A percentile compares a stretch with the other conserved stretches of the same genome.
Evolutionary conservation across 2,888 invertebrate genomes (phyloP).

Genomic region (Lissonota sp.): DNA sequence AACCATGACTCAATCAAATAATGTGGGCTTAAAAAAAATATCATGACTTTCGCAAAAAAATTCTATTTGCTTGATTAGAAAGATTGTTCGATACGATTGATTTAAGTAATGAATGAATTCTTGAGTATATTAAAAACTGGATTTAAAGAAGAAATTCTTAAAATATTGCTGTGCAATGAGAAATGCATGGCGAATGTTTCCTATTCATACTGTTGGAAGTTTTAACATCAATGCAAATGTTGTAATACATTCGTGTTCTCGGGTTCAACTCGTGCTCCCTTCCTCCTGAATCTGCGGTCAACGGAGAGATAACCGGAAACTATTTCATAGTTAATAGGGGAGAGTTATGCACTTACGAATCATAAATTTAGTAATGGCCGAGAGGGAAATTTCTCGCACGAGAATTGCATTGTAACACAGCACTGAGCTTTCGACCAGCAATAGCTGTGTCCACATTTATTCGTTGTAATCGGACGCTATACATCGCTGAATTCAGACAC

Average conservation of each 20-base stretch:
- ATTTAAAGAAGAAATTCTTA: too few relatives aligned
- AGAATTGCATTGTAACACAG: constrained; percentile 8
- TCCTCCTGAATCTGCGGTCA: constrained; percentile 30
- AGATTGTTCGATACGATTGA: too few relatives aligned
- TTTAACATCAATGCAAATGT: constrained; percentile 28
- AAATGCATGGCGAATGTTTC: too few relatives aligned
- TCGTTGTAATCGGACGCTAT: constrained; percentile 56
- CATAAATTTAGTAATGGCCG: constrained; percentile 74
- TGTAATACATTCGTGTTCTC: constrained; percentile 34
- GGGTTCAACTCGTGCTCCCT: constrained; percentile 27
- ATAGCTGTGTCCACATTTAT: constrained; percentile 31
- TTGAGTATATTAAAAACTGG: too few relatives aligned
- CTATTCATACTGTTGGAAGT: neutral
- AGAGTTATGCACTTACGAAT: constrained; percentile 77
- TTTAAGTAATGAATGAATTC: too few relatives aligned
- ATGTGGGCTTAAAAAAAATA: too few relatives aligned
- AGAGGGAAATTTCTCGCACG: constrained; percentile 22
- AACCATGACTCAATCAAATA: too few relatives aligned
- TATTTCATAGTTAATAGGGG: constrained; percentile 76
- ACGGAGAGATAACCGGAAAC: constrained; percentile 73
- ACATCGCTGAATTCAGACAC: constrained; percentile 11
- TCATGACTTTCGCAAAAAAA: too few relatives aligned
- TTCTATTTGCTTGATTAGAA: too few relatives aligned
- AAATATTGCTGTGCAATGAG: too few relatives aligned
- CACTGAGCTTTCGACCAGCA: neutral